phyloP scores from a whole-genome alignment of 2,888 invertebrate genomes.

The Emesis furor region DNA sequence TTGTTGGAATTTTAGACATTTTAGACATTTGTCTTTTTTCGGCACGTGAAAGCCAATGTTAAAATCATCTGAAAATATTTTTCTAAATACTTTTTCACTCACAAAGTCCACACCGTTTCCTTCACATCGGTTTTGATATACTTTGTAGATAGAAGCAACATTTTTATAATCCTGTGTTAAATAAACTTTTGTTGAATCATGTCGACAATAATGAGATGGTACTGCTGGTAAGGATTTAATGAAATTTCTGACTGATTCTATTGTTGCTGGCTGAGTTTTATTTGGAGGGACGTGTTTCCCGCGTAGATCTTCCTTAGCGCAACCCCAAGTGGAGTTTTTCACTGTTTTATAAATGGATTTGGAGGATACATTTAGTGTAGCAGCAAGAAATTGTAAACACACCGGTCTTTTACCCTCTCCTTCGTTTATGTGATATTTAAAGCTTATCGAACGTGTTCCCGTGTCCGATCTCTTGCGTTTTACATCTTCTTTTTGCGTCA shows the following conservation, averaged over 20 bases:
- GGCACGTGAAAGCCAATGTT: conserved; percentile 17
- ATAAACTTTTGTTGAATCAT: conserved; percentile 22
- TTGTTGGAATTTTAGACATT: conserved; percentile 22
- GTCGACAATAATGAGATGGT: conserved; percentile 2
- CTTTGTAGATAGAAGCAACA: conserved; percentile 22
- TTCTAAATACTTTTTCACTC: background rate
- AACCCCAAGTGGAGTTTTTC: conserved; percentile 10
- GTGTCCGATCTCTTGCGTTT: conserved; percentile 14
- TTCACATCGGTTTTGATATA: conserved; percentile 20
- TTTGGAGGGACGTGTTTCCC: conserved; percentile 20
- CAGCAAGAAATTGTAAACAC: background rate
- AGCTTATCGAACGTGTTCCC: background rate
- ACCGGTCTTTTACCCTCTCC: background rate
- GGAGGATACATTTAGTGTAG: conserved; percentile 10
- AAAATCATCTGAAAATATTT: conserved; percentile 23
- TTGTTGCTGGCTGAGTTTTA: conserved; percentile 23
- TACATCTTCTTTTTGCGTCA: conserved; percentile 11
- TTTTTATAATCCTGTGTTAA: conserved; percentile 24
- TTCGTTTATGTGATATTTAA: conserved; percentile 17
- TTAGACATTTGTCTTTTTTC: conserved; percentile 25
- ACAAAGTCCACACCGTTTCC: conserved; percentile 11
- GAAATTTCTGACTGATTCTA: conserved; percentile 17
- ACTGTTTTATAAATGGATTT: conserved; percentile 24
- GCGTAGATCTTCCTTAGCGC: conserved; percentile 12
- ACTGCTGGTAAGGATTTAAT: conserved; percentile 22